Conservation (phyloP, 2,113 vertebrate species). For the Oxyura jamaicensis region DNA sequence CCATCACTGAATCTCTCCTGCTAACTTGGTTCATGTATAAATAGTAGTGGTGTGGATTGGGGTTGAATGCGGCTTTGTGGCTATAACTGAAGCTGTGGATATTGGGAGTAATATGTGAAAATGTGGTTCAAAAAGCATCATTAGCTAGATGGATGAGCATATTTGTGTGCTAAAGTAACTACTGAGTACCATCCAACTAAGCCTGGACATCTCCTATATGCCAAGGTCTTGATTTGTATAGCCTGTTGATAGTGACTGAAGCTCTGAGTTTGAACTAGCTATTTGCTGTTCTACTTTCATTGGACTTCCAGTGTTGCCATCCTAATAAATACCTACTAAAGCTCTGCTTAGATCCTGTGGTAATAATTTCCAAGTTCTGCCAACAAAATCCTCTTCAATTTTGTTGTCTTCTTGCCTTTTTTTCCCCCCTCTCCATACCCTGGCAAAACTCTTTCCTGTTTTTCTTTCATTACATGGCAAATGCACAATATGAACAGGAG, state of each 20-base stretch:
- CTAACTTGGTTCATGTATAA: neutral
- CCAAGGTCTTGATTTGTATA: neutral
- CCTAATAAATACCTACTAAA: neutral
- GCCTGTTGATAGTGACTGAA: neutral
- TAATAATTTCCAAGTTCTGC: slow-evolving; percentile 19
- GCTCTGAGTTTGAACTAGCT: neutral
- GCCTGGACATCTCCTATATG: neutral
- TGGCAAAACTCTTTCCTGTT: slow-evolving; percentile 61
- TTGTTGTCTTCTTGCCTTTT: neutral
- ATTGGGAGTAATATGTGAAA: neutral
- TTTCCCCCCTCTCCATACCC: neutral
- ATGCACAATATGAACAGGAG: slow-evolving; percentile 4
- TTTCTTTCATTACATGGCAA: slow-evolving; percentile 29
- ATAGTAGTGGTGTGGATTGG: accelerated
- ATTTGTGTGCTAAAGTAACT: neutral
- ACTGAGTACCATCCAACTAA: neutral
- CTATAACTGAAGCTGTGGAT: neutral
- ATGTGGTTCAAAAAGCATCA: neutral
- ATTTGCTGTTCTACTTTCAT: neutral
- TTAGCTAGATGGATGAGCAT: neutral
- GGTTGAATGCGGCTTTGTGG: neutral
- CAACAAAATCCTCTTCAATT: slow-evolving; percentile 15
- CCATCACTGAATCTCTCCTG: neutral
- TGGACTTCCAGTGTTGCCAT: neutral
- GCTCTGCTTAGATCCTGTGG: neutral